phyloP scores from a whole-genome alignment of 2,113 vertebrate genomes.

The Rana temporaria region DNA sequence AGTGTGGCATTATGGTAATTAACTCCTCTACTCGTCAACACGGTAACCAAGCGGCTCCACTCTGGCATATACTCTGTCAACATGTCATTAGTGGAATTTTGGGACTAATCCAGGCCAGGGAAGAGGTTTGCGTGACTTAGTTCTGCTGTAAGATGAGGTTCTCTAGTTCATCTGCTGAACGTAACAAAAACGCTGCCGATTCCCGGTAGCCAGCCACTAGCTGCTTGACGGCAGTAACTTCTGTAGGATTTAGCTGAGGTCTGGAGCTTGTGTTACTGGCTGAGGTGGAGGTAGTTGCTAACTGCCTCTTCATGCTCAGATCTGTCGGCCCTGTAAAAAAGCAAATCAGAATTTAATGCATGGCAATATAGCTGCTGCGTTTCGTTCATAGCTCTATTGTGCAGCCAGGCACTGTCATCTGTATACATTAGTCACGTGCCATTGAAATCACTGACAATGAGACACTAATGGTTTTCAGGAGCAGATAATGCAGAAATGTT shows the following conservation, averaged over 20 bases:
- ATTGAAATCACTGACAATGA: constrained; percentile 21
- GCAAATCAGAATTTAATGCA: constrained; percentile 30
- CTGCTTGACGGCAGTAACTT: constrained; percentile 95
- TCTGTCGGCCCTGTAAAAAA: constrained; percentile 89
- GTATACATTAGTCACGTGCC: constrained; percentile 29
- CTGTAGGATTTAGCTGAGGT: constrained; percentile 93
- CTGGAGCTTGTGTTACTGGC: constrained; percentile 89
- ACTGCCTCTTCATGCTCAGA: constrained; percentile 96
- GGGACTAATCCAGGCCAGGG: constrained; percentile 69
- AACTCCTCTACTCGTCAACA: constrained; percentile 74
- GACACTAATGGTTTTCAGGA: constrained; percentile 33
- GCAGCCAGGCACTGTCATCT: constrained; percentile 9
- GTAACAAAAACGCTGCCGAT: constrained; percentile 95
- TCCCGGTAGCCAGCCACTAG: constrained; percentile 97
- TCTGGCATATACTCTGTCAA: constrained; percentile 71
- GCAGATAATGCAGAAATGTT: constrained; percentile 14
- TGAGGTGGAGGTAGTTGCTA: constrained; percentile 86
- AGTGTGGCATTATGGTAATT: constrained; percentile 75
- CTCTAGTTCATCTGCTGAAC: constrained; percentile 98
- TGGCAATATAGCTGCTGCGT: neutral
- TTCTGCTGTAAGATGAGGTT: constrained; percentile 99
- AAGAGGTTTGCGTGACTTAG: constrained; percentile 77
- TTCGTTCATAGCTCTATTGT: neutral
- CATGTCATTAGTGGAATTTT: constrained; percentile 79
- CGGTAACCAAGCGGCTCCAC: constrained; percentile 72